A percentile compares a stretch with the other conserved stretches of the same genome.
phyloP scores from a whole-genome alignment of 2,888 invertebrate genomes.

The Odontocolon sp. region DNA sequence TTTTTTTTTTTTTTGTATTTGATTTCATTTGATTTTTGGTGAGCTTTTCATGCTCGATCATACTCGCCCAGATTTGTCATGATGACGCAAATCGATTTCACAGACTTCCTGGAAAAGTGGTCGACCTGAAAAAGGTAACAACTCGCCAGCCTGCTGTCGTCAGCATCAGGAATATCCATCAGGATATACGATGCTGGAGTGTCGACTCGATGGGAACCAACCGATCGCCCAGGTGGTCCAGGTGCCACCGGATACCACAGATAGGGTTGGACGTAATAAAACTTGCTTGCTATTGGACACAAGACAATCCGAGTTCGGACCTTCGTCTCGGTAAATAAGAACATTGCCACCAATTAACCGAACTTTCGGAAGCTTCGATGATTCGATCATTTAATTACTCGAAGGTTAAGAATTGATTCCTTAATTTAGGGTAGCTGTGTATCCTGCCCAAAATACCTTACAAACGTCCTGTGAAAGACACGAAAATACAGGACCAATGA shows the following conservation, averaged over 20 bases:
- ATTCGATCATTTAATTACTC: background rate
- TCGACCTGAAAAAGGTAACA: slow-evolving; percentile 41
- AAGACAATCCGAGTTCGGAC: slow-evolving; percentile 60
- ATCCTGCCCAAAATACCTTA: slow-evolving; percentile 20
- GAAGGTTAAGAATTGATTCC: background rate
- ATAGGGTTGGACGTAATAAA: slow-evolving; percentile 36
- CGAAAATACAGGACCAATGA: slow-evolving; percentile 14
- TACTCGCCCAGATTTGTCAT: slow-evolving; percentile 36
- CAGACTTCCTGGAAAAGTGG: slow-evolving; percentile 53
- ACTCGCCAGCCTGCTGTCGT: slow-evolving; percentile 56
- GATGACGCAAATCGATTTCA: slow-evolving; percentile 57
- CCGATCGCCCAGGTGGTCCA: slow-evolving; percentile 69
- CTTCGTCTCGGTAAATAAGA: slow-evolving; percentile 63
- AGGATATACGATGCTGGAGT: slow-evolving; percentile 68
- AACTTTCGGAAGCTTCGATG: too few species aligned
- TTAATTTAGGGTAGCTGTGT: slow-evolving; percentile 52
- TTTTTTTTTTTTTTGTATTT: too few species aligned
- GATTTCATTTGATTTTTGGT: too few species aligned
- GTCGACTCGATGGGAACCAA: slow-evolving; percentile 67
- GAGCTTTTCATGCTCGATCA: slow-evolving; percentile 6
- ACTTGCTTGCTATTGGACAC: slow-evolving; percentile 60
- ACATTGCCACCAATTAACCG: too few species aligned
- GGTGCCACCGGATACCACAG: slow-evolving; percentile 58
- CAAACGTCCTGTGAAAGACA: background rate
- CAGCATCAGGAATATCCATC: slow-evolving; percentile 61